Evolutionary conservation across 2,113 vertebrate genomes (phyloP), one percentile per base, ranked within the genome.

Genomic region (Natator depressus): DNA sequence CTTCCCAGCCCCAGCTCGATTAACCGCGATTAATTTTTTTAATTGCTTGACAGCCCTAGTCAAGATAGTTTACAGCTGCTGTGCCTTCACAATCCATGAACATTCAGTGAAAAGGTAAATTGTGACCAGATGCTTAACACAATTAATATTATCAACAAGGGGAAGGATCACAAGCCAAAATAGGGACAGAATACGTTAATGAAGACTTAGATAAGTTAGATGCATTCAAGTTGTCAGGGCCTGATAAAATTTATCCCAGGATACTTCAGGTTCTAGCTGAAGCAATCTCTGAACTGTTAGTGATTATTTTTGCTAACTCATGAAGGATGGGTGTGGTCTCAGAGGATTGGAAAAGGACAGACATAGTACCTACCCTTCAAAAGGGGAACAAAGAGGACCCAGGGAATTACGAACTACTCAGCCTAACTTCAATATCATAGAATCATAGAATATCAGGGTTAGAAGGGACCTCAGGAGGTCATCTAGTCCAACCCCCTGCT

Each of bases 41-140:
- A 49, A 49, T 49, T 10, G 47, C 47, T 49, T 49, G 47, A 49
- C 47, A 49, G 47, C 47, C 47, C 47, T 49, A 49, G 91, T 94
- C 85, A 86, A 51, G 89, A 89, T 80, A 95, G 90, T 90, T 94
- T 91, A 94, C 59, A 90, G 87, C 85, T 90, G 65, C 89, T 95
- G 90, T 90, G 31, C 59, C 59, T 62, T 62, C 59, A 62, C 5
- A 62, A 62, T 31, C 59, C 31, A 35, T 35, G 62, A 31, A 65
- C 35, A 69, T 31, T n/a, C 29, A 35, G 31, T 17, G 35, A 69
- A 69, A n/a, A n/a, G 62, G 17, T 65, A n/a, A n/a, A 69, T n/a
- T 17, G 16, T 69, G 62, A 69, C 62, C 35, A n/a, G 62, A 69
- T 20, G 62, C 16, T n/a, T 69, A 19, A n/a, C 35, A n/a, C 35